Evolutionary conservation across 37 sponge, comb jelly and placozoan species (phyloP), one percentile per base, ranked within the genome.

Genomic region (Ephydatia muelleri): DNA sequence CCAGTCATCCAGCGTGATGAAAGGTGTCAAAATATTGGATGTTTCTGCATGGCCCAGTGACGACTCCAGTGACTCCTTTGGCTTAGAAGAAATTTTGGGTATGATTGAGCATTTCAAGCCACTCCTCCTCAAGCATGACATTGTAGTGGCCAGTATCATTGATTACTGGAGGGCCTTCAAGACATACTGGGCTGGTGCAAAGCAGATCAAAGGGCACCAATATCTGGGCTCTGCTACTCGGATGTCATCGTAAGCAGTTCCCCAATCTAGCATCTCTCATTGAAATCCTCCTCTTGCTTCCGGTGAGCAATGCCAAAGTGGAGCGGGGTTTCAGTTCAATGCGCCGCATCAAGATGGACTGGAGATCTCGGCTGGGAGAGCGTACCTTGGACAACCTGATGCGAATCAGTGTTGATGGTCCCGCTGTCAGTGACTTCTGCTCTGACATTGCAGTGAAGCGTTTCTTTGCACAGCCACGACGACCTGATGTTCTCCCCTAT

Each of bases 241-340:
- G 68, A 29, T 29, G 49, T 29, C 40, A 80, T 67, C 66, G 81
- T n/a, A 29, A 80, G 68, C 26, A 34, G 32, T 80, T 80, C 40
- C 68, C 81, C 26, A 80, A 80, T 47, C 81, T 80, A 26, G 26
- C 28, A n/a, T 67, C 38, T 68, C 67, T 80, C 66, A 80, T 80
- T 80, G 68, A 68, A 29, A 35, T 80, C 26, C 77, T 80, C n/a
- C 68, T 69, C 68, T 26, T 80, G 81, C n/a, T 68, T 80, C 81
- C 81, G n/a, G 70, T 80, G 31, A 80, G 81, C 81, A 80, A 80
- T 68, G 81, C 81, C 35, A 80, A 70, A 80, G 81, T 80, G 34
- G 81, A 80, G 70, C 5, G 81, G 5, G 81, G 81, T 28, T 80
- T 80, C 35, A 80, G 81, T 31, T 29, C 81, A 48, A 80, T 80